Evolutionary conservation across 2,888 invertebrate genomes (phyloP).

Genomic region (Agonopterix alstromeriana): DNA sequence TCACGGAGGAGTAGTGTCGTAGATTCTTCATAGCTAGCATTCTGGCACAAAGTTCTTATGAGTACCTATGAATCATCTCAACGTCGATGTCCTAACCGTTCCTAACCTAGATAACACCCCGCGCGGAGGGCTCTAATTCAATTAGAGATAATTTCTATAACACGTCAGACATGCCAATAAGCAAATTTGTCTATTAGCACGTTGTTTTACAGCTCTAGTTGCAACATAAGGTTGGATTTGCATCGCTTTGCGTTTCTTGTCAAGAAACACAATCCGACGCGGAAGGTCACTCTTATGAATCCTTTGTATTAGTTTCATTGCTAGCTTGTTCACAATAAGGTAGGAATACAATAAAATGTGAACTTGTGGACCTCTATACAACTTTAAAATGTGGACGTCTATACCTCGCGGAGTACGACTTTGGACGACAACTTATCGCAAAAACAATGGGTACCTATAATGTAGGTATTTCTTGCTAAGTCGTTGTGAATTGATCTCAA

Average conservation of each 20-base stretch:
- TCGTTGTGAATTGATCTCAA: background rate
- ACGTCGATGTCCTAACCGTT: no score
- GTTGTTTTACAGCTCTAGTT: background rate
- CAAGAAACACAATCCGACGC: constrained; percentile 1
- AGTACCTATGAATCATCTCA: no score
- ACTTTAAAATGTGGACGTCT: no score
- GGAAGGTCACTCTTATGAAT: constrained; percentile 1
- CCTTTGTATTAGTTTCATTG: background rate
- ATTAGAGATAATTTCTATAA: constrained; percentile 18
- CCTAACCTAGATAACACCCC: no score
- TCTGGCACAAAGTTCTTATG: no score
- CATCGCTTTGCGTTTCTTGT: background rate
- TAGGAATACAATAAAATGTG: background rate
- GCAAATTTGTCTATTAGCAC: background rate
- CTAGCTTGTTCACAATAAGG: no score
- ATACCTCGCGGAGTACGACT: background rate
- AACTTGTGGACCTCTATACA: background rate
- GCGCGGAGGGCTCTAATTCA: constrained; percentile 21
- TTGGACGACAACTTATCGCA: background rate
- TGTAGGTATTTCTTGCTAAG: background rate
- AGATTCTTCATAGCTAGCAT: no score
- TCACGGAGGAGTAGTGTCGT: no score
- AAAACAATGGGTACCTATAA: background rate
- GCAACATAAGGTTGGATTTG: background rate
- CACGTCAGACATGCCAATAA: constrained; percentile 1